A percentile compares a stretch with the other conserved stretches of the same genome.
These are phyloP conservation scores for Siniperca scherzeri DNA, from an alignment of 2,797 vertebrate species.

Conservation along the genomic window DNA sequence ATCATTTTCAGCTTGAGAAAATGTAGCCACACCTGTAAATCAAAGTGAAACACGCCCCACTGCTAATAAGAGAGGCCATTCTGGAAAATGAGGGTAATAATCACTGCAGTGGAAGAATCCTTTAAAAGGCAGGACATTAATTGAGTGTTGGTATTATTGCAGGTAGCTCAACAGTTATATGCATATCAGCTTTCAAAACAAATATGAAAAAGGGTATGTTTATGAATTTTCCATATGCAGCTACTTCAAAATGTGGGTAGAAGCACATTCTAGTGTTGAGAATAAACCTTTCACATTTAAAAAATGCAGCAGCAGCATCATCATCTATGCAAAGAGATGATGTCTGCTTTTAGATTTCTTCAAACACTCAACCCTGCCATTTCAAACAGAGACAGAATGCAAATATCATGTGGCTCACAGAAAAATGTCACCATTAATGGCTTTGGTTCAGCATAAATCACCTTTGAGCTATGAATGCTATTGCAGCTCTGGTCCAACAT, in stretches of 20 bases:
- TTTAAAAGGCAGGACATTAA: conserved; percentile 1
- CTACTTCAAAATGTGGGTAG: neutral
- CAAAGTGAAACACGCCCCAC: neutral
- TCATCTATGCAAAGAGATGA: neutral
- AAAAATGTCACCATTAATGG: conserved; percentile 28
- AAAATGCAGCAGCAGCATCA: neutral
- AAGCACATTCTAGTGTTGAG: neutral
- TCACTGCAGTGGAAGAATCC: conserved; percentile 8
- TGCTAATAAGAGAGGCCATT: neutral
- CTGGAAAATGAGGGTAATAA: conserved; percentile 35
- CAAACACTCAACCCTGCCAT: conserved; percentile 21
- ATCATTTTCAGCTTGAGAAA: conserved; percentile 14
- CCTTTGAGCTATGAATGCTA: conserved; percentile 19
- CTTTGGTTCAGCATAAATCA: conserved; percentile 33
- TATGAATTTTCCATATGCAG: neutral
- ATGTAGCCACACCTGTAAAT: conserved; percentile 14
- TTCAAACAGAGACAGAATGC: conserved; percentile 36
- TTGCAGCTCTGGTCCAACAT: neutral
- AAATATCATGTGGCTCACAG: conserved; percentile 27
- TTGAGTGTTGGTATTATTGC: neutral
- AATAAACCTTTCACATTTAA: conserved; percentile 20
- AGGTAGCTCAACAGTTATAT: neutral
- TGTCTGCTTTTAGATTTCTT: conserved; percentile 26
- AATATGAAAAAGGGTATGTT: conserved; percentile 10
- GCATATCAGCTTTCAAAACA: neutral